Conservation (phyloP, 2,888 invertebrate species). For the Oasisia sp. region DNA sequence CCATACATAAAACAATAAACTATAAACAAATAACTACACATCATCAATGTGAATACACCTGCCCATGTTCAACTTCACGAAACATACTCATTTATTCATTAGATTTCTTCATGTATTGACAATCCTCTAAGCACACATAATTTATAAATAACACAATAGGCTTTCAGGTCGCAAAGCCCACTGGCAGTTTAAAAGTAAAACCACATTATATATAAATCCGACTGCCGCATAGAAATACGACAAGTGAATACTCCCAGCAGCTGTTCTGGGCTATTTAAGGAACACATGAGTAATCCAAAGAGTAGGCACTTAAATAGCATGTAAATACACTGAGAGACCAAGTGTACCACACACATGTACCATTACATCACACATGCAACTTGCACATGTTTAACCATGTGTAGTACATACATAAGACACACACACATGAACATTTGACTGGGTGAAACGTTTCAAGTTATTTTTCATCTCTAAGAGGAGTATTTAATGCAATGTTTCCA, state of each 20-base stretch:
- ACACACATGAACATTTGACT: not conserved
- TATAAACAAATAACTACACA: not conserved
- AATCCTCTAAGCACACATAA: not conserved
- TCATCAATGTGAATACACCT: not conserved
- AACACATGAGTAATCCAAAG: not conserved
- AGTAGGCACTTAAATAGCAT: not conserved
- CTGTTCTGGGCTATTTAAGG: not conserved
- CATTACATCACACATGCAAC: not conserved
- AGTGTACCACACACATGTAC: not conserved
- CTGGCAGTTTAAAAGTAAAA: not conserved
- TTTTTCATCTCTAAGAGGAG: not conserved
- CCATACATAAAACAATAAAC: not conserved
- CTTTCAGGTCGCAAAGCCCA: no score
- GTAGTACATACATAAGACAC: not conserved
- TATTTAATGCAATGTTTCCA: not conserved
- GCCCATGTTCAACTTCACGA: not conserved
- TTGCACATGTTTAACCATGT: not conserved
- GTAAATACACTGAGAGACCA: not conserved
- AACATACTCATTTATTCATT: not conserved
- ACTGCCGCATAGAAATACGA: not conserved
- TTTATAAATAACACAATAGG: not conserved
- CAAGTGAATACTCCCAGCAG: not conserved
- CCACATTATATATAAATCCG: not conserved
- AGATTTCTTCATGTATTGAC: not conserved
- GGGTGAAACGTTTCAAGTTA: not conserved